These are phyloP conservation scores for Ancistrus triradiatus DNA, from an alignment of 2,113 vertebrate species.

Conservation along the genomic window DNA sequence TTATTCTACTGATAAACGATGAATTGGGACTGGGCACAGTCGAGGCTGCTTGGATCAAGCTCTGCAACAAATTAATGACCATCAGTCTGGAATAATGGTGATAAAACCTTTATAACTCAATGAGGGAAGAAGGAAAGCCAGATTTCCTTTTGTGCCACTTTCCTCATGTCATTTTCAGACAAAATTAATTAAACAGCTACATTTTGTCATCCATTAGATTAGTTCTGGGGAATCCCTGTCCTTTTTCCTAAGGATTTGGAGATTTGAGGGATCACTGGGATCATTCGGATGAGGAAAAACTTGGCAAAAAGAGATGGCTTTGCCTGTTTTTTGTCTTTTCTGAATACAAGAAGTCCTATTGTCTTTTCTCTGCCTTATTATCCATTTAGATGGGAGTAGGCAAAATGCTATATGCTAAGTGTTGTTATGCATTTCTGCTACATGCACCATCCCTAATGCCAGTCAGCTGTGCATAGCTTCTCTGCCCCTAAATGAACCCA, in stretches of 20 bases:
- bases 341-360: constrained; percentile 29
- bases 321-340: constrained; percentile 36
- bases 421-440: neutral
- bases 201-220: too few relatives aligned
- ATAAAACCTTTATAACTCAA: constrained; percentile 54
- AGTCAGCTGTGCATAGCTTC: constrained; percentile 38
- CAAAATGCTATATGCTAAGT: constrained; percentile 8
- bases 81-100: constrained; percentile 61
- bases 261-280: constrained; percentile 44
- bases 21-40: constrained; percentile 45
- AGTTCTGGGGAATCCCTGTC: constrained; percentile 22
- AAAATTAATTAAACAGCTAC: constrained; percentile 62
- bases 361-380: constrained; percentile 47
- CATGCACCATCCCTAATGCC: constrained; percentile 46
- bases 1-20: constrained; percentile 60
- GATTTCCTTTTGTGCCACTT: constrained; percentile 31
- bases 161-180: constrained; percentile 53
- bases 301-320: constrained; percentile 35
- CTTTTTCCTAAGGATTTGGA: constrained; percentile 50
- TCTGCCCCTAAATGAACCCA: neutral
- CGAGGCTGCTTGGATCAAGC: constrained; percentile 44
- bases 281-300: constrained; percentile 43
- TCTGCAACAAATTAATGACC: constrained; percentile 46
- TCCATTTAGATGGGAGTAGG: constrained; percentile 37
- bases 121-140: constrained; percentile 13